Conservation (phyloP, 2,113 vertebrate genomes). For the Silurus asotus region DNA sequence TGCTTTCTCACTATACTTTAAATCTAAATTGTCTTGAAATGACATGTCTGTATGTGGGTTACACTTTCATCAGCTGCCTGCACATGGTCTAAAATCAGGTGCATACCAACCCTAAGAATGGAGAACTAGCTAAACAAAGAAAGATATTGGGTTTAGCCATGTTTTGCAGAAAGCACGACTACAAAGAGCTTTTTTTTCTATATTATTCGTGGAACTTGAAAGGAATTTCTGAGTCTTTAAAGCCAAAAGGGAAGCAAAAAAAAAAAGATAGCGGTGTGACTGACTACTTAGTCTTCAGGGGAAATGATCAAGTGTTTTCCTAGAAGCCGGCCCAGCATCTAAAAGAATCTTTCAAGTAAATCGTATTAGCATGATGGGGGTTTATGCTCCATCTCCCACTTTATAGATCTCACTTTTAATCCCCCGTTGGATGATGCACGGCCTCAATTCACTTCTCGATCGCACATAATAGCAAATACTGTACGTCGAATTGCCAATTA, state of each 20-base stretch:
- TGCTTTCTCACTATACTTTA: neutral
- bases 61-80: neutral
- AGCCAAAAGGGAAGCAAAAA: neutral
- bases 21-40: neutral
- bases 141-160: neutral
- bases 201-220: neutral
- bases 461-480: neutral
- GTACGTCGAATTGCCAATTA: neutral
- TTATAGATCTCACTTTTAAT: neutral
- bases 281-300: neutral
- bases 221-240: neutral
- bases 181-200: neutral
- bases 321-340: neutral
- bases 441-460: neutral
- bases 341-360: slow-evolving; percentile 1
- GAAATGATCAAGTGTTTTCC: neutral
- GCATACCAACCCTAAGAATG: neutral
- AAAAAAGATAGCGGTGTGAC: neutral
- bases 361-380: neutral
- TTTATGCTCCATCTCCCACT: neutral
- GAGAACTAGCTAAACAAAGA: neutral
- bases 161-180: neutral
- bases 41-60: neutral
- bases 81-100: neutral
- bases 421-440: neutral